Evolutionary conservation across 2,797 vertebrate genomes (phyloP).

Genomic region (Trichosurus vulpecula): DNA sequence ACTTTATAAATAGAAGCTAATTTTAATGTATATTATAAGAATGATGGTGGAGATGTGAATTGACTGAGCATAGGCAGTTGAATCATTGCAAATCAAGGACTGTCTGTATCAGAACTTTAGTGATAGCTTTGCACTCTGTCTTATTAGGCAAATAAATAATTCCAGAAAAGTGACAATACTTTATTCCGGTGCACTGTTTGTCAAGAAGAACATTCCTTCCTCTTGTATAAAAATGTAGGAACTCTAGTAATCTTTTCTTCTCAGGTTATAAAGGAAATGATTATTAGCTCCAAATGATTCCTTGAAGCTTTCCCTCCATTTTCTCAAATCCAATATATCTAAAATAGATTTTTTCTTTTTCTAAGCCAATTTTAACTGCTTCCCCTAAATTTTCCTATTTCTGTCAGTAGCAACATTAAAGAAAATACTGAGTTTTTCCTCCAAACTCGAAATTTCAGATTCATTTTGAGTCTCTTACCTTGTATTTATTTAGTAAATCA

Average conservation of each 20-base stretch:
- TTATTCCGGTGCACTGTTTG: too few relatives aligned
- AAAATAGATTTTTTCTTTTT: not conserved
- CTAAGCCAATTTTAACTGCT: not conserved
- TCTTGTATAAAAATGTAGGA: too few relatives aligned
- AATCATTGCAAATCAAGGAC: too few relatives aligned
- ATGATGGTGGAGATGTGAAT: too few relatives aligned
- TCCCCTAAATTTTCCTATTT: not conserved
- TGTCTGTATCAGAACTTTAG: too few relatives aligned
- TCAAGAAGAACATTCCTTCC: too few relatives aligned
- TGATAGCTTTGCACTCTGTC: too few relatives aligned
- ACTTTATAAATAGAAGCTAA: too few relatives aligned
- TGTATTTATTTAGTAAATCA: not conserved
- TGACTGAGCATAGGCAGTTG: too few relatives aligned
- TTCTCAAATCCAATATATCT: not conserved
- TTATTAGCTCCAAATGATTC: not conserved
- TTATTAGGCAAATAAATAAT: too few relatives aligned
- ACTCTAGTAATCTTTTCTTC: not conserved
- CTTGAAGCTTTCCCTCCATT: not conserved
- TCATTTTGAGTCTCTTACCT: not conserved
- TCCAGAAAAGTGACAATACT: too few relatives aligned
- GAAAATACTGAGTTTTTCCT: not conserved
- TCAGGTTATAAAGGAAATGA: not conserved
- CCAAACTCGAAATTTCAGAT: not conserved
- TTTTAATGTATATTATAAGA: too few relatives aligned
- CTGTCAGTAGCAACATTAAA: not conserved